Evolutionary conservation across 1,140 invertebrate species (phyloP), one percentile per base, ranked within the genome.

Genomic region (Bombus huntii): DNA sequence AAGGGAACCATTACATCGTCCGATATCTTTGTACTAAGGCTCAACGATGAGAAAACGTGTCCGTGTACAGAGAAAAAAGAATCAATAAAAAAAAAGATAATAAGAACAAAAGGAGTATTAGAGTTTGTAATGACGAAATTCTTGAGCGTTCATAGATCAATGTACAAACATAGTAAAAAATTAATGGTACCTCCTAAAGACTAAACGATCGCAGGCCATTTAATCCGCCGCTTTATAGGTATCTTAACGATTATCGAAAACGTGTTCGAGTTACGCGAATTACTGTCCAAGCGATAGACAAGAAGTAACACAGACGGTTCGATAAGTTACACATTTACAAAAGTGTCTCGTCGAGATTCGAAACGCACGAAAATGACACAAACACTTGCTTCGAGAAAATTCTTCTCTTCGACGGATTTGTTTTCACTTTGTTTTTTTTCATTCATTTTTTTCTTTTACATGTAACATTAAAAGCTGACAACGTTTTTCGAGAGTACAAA

Each of bases 121-220:
- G 62, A 76, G 37, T 68, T 83, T 77, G 62, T 83, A 83, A 77
- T 77, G 73, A 68, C 18, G 73, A 83, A 78, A 83, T 83, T 77
- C 28, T 77, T 83, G 44, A 83, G 59, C 57, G 81, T 83, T 68
- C 62, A 76, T 53, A 83, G 72, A 42, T 66, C 74, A 47, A 65
- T 75, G 73, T 83, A 83, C 81, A 83, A 83, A 77, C 74, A 65
- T 65, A 83, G 81, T 83, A 83, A 76, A 83, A 83, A 76, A 66
- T 83, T 66, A 83, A 81, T 65, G 65, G 15, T 83, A 83, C 59
- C 72, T 75, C 18, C 81, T 76, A 83, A 75, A 83, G 42, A 34
- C 59, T 83, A 76, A 81, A 79, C 62, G 59, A 79, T 79, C 62
- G 62, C 77, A 79, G 62, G 62, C 62, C 37, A 37, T 78, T 62